These are phyloP conservation scores for Gallinago stenura DNA, from an alignment of 2,797 vertebrate genomes.

Conservation along the genomic window DNA sequence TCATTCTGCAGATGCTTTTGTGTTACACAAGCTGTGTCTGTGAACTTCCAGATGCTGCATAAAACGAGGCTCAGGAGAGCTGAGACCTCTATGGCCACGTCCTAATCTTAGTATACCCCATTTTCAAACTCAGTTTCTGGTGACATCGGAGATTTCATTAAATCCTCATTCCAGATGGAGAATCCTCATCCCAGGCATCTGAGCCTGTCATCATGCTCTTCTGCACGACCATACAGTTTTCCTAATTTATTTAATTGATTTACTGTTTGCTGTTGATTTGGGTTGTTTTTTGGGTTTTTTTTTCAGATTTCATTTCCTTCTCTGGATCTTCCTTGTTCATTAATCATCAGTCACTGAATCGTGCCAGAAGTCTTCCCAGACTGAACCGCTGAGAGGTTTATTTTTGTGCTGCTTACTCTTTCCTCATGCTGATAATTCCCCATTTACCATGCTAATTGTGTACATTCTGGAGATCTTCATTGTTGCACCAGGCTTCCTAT, in stretches of 20 bases:
- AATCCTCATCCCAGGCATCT: not conserved
- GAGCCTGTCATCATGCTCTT: not conserved
- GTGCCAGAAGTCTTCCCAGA: not conserved
- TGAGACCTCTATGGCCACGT: not conserved
- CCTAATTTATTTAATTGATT: not conserved
- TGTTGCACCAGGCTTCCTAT: not conserved
- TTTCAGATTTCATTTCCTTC: not conserved
- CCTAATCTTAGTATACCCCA: not conserved
- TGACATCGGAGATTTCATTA: not conserved
- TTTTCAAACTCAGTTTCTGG: not conserved
- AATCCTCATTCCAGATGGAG: not conserved
- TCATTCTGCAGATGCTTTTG: not conserved
- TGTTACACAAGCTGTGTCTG: not conserved
- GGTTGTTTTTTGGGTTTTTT: no score
- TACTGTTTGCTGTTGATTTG: not conserved
- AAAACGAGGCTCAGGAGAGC: not conserved
- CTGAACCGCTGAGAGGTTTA: not conserved
- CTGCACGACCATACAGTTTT: not conserved
- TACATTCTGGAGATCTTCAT: not conserved
- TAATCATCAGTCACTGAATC: conserved; percentile 2
- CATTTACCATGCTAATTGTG: not conserved
- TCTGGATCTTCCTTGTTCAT: not conserved
- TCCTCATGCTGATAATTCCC: not conserved
- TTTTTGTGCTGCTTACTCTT: not conserved
- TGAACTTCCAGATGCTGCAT: not conserved